These are phyloP conservation scores for Microplitis manilae DNA, from an alignment of 2,888 invertebrate genomes.

Conservation along the genomic window DNA sequence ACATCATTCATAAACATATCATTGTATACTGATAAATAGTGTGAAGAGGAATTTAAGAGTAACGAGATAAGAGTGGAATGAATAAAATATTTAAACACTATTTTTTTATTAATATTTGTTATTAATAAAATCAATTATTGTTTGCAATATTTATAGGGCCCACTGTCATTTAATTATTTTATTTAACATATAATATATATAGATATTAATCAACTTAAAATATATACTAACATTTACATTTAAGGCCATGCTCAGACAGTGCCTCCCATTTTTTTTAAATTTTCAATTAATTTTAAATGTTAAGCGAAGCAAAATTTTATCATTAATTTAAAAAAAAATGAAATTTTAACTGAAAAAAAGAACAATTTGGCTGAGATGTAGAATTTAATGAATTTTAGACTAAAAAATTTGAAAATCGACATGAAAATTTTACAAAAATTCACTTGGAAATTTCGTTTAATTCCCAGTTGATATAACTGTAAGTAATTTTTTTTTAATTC, in stretches of 20 bases:
- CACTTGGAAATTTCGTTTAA: no score
- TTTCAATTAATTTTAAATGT: no score
- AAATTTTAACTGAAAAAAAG: no score
- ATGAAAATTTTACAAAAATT: no score
- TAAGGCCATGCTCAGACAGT: neutral
- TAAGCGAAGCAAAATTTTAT: no score
- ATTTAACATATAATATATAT: neutral
- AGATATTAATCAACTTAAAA: neutral
- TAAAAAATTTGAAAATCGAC: no score
- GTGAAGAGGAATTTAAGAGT: neutral
- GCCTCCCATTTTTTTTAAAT: no score
- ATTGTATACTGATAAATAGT: constrained; percentile 1
- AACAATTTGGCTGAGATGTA: no score
- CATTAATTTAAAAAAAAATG: no score
- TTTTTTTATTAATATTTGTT: neutral
- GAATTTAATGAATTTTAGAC: no score
- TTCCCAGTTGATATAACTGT: no score
- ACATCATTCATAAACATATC: constrained; percentile 17
- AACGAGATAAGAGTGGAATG: neutral
- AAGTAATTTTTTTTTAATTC: no score
- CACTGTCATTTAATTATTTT: neutral
- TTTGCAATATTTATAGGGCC: neutral
- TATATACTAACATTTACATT: neutral
- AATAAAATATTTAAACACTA: neutral
- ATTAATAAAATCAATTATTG: neutral